Conservation (phyloP, 2,113 vertebrate species). For the Stegastes partitus region DNA sequence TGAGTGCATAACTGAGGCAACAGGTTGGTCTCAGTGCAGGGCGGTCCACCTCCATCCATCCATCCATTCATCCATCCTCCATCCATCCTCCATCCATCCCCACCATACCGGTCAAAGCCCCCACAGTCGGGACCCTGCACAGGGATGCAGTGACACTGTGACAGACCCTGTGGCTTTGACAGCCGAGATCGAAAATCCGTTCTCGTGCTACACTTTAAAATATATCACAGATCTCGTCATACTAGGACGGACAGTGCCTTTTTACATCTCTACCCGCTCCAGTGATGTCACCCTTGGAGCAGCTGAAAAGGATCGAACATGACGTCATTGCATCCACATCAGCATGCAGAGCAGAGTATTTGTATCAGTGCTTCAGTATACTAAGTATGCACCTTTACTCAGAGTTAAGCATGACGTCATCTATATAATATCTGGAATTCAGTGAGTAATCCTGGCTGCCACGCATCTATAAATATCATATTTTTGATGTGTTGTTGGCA, state of each 20-base stretch:
- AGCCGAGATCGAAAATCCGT: neutral
- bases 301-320: conserved; percentile 70
- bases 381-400: conserved; percentile 45
- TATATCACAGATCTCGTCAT: conserved; percentile 6
- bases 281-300: conserved; percentile 76
- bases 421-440: conserved; percentile 26
- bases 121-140: conserved; percentile 23
- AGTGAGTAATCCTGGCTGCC: conserved; percentile 14
- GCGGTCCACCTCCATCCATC: conserved; percentile 45
- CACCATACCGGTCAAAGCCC: conserved; percentile 29
- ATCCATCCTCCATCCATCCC: conserved; percentile 6
- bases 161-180: conserved; percentile 14
- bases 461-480: conserved; percentile 36
- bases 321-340: conserved; percentile 80
- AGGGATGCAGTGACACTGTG: conserved; percentile 18
- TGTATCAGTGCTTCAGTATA: conserved; percentile 42
- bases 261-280: conserved; percentile 55
- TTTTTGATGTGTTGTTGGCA: conserved; percentile 38
- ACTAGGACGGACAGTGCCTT: conserved; percentile 40
- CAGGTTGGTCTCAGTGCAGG: conserved; percentile 72
- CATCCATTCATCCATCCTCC: conserved; percentile 12
- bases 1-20: conserved; percentile 75
- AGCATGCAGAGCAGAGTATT: conserved; percentile 63
- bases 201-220: neutral
- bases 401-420: conserved; percentile 54